Conservation (phyloP, 2,113 vertebrate genomes). For the Eclectus roratus region DNA sequence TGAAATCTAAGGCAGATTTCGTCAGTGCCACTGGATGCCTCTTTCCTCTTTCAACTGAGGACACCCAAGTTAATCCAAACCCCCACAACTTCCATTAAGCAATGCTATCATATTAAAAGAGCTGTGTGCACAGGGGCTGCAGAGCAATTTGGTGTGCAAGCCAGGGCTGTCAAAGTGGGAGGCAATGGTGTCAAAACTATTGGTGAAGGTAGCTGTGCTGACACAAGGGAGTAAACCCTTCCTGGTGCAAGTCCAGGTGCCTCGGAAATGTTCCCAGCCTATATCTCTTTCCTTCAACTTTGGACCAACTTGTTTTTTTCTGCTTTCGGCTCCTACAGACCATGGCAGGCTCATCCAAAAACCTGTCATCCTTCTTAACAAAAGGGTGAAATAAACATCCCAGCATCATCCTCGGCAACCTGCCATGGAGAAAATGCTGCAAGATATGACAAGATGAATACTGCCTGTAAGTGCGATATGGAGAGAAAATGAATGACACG, state of each 20-base stretch:
- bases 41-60: conserved; percentile 14
- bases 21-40: background rate
- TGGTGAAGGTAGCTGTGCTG: background rate
- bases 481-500: background rate
- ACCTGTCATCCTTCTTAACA: conserved; percentile 44
- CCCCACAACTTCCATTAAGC: background rate
- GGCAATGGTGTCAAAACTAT: background rate
- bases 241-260: conserved; percentile 7
- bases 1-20: background rate
- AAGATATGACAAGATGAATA: conserved; percentile 43
- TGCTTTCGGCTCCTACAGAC: conserved; percentile 3
- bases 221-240: conserved; percentile 12
- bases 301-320: conserved; percentile 9
- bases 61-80: background rate
- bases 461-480: background rate
- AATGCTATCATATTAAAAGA: conserved; percentile 20
- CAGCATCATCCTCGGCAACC: conserved; percentile 31
- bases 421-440: conserved; percentile 52
- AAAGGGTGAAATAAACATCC: conserved; percentile 51
- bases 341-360: background rate
- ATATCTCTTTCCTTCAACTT: background rate
- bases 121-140: background rate
- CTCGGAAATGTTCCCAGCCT: conserved; percentile 7
- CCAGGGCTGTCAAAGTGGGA: conserved; percentile 24
- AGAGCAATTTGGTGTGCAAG: conserved; percentile 2